phyloP scores from a whole-genome alignment of 2,113 vertebrate species.

The Ammodytes dubius region DNA sequence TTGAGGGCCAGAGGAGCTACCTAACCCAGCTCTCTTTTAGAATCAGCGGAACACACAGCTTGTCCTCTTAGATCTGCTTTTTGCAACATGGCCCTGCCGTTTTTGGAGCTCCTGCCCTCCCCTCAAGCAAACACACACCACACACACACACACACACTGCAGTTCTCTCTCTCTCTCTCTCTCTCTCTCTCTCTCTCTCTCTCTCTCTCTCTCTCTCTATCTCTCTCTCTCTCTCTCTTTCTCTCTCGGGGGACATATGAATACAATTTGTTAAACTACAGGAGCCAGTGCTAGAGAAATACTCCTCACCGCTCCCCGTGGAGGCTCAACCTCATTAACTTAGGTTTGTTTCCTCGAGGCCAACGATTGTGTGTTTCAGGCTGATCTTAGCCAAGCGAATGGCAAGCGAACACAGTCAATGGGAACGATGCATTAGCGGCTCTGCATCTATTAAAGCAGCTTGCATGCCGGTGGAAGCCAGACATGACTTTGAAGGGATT shows the following conservation, averaged over 20 bases:
- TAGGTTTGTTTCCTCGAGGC: conserved; percentile 61
- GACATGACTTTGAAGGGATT: conserved; percentile 71
- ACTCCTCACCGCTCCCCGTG: conserved; percentile 47
- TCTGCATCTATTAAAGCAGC: conserved; percentile 70
- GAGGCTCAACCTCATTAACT: conserved; percentile 64
- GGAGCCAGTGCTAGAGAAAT: conserved; percentile 52
- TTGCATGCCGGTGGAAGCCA: conserved; percentile 54
- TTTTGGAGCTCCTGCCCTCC: conserved; percentile 17
- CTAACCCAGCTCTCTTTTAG: conserved; percentile 2
- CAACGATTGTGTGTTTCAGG: conserved; percentile 35
- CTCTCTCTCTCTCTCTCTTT: too few relatives aligned
- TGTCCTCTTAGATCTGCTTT: conserved; percentile 47
- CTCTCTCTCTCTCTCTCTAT: too few relatives aligned
- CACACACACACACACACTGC: background rate
- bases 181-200: too few relatives aligned
- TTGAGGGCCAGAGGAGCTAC: conserved; percentile 12
- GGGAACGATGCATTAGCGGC: conserved; percentile 62
- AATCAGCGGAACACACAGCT: conserved; percentile 25
- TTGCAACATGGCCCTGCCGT: background rate
- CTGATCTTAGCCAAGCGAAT: conserved; percentile 40
- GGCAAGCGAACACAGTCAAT: conserved; percentile 26
- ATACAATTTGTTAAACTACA: conserved; percentile 66
- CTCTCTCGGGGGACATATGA: conserved; percentile 57
- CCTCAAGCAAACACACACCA: conserved; percentile 17
- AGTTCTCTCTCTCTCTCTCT: background rate